Evolutionary conservation across 1,140 invertebrate genomes (phyloP).

Genomic region (Chironomus tepperi): DNA sequence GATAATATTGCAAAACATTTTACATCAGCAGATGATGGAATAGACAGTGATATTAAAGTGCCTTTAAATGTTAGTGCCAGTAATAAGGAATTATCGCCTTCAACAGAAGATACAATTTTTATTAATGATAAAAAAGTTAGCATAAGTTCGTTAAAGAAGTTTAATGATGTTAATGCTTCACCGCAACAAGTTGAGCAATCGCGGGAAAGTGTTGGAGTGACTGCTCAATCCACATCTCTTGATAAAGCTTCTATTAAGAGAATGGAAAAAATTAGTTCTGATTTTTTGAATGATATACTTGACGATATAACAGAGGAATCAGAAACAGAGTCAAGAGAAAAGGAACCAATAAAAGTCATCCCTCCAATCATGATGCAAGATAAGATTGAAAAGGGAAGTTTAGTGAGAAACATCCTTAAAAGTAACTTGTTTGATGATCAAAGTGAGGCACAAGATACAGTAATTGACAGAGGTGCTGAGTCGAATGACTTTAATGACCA

Average conservation of each 20-base stretch:
- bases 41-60: not conserved
- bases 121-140: slow-evolving; percentile 25
- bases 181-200: slow-evolving; percentile 11
- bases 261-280: slow-evolving; percentile 35
- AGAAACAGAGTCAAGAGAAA: slow-evolving; percentile 19
- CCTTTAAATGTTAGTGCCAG: not conserved
- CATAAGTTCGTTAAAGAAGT: slow-evolving; percentile 20
- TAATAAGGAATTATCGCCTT: not conserved
- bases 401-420: not conserved
- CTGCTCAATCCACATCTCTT: slow-evolving; percentile 26
- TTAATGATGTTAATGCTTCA: not conserved
- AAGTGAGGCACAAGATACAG: slow-evolving; percentile 37
- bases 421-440: not conserved
- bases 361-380: too few relatives aligned
- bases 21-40: not conserved
- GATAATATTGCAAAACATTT: slow-evolving; percentile 25
- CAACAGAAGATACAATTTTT: slow-evolving; percentile 24
- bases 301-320: slow-evolving; percentile 39
- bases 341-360: not conserved
- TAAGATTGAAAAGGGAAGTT: not conserved
- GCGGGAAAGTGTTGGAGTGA: slow-evolving; percentile 28
- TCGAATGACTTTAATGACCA: slow-evolving; percentile 40
- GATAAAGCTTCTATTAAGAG: slow-evolving; percentile 29
- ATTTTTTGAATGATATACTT: slow-evolving; percentile 36
- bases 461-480: slow-evolving; percentile 40